These are phyloP conservation scores for Spondyliosoma cantharus DNA, from an alignment of 2,797 vertebrate genomes.

Conservation along the genomic window DNA sequence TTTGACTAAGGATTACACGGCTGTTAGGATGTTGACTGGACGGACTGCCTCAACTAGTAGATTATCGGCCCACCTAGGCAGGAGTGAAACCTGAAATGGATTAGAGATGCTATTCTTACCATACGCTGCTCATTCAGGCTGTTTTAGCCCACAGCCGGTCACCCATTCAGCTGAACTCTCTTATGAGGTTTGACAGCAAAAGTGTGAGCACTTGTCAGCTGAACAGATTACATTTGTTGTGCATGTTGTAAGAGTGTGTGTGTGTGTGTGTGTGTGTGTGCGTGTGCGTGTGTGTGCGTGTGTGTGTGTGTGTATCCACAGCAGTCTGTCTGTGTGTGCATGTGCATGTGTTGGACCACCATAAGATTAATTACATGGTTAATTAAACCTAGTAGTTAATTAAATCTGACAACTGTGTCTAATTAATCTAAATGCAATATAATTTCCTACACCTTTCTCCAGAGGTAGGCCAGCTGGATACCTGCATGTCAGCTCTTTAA, in stretches of 20 bases:
- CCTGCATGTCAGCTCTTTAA: constrained; percentile 76
- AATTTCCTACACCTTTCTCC: constrained; percentile 85
- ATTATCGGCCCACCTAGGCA: constrained; percentile 71
- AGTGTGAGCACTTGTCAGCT: constrained; percentile 76
- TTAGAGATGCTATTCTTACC: constrained; percentile 74
- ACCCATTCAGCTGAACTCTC: constrained; percentile 75
- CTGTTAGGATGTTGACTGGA: constrained; percentile 57
- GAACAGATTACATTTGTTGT: constrained; percentile 80
- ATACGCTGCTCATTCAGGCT: constrained; percentile 64
- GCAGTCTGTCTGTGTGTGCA: constrained; percentile 30
- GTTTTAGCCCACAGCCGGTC: constrained; percentile 67
- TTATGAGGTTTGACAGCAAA: constrained; percentile 79
- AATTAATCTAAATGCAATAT: constrained; percentile 88
- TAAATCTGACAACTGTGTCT: constrained; percentile 88
- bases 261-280: constrained; percentile 36
- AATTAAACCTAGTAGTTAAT: constrained; percentile 88
- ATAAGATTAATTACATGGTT: constrained; percentile 89
- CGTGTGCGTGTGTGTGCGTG: constrained; percentile 63
- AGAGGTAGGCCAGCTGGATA: constrained; percentile 83
- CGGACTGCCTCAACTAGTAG: constrained; percentile 49
- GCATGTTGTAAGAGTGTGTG: constrained; percentile 64
- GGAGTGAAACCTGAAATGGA: constrained; percentile 73
- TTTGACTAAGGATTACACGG: constrained; percentile 63
- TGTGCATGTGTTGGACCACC: constrained; percentile 78
- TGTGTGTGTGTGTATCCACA: constrained; percentile 54